Conservation (phyloP, 2,888 invertebrate genomes). For the Euzetes globulus region DNA sequence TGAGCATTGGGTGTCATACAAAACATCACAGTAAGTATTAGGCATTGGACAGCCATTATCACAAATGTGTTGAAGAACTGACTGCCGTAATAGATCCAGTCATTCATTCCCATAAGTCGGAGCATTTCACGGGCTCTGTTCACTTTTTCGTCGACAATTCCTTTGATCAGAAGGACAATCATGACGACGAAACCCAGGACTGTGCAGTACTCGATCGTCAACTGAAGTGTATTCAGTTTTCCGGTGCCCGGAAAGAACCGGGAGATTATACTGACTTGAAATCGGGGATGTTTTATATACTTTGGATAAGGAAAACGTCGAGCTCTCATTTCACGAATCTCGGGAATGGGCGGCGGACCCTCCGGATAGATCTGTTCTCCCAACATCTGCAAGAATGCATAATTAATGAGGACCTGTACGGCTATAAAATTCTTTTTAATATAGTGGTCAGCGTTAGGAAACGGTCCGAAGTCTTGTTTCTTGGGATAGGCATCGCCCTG, state of each 20-base stretch:
- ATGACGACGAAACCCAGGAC: slow-evolving; percentile 35
- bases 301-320: slow-evolving; percentile 35
- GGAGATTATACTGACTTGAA: slow-evolving; percentile 32
- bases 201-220: slow-evolving; percentile 36
- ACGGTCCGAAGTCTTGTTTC: slow-evolving; percentile 36
- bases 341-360: slow-evolving; percentile 27
- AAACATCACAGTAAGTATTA: slow-evolving; percentile 34
- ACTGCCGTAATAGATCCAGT: slow-evolving; percentile 35
- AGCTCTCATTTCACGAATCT: slow-evolving; percentile 27
- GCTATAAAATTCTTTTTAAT: slow-evolving; percentile 32
- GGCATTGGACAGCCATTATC: slow-evolving; percentile 33
- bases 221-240: slow-evolving; percentile 34
- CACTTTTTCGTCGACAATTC: slow-evolving; percentile 36
- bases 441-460: slow-evolving; percentile 37
- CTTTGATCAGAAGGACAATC: slow-evolving; percentile 32
- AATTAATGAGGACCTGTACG: slow-evolving; percentile 34
- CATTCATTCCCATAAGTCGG: slow-evolving; percentile 35
- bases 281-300: slow-evolving; percentile 33
- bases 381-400: slow-evolving; percentile 34
- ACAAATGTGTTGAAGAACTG: slow-evolving; percentile 33
- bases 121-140: slow-evolving; percentile 36
- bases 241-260: slow-evolving; percentile 33
- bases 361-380: slow-evolving; percentile 31
- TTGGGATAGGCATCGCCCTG: slow-evolving; percentile 29
- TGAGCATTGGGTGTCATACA: slow-evolving; percentile 32